phyloP scores from a whole-genome alignment of 2,113 vertebrate genomes.

The Poecile atricapillus region DNA sequence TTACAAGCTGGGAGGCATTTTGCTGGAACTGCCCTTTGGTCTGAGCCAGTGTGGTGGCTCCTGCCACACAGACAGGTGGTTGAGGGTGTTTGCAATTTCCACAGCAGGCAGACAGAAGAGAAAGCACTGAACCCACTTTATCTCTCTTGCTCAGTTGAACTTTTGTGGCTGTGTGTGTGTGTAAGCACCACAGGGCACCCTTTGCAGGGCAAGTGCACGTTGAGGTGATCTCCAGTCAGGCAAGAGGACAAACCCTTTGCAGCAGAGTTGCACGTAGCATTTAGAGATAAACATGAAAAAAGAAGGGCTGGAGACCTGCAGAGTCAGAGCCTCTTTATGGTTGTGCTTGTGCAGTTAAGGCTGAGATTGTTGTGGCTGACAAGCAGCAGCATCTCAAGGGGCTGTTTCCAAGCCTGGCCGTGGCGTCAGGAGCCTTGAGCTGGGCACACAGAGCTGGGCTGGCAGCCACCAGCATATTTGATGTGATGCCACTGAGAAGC shows the following conservation, averaged over 20 bases:
- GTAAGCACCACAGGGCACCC: not conserved
- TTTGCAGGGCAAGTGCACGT: rapidly evolving
- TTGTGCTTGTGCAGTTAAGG: not conserved
- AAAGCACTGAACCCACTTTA: not conserved
- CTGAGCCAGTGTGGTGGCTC: not conserved
- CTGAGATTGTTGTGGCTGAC: not conserved
- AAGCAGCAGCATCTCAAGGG: not conserved
- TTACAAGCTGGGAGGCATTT: not conserved
- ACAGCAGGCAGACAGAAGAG: not conserved
- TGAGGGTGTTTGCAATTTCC: not conserved
- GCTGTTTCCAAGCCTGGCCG: not conserved
- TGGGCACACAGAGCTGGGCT: not conserved
- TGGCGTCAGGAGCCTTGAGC: rapidly evolving
- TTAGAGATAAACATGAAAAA: not conserved
- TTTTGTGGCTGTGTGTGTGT: not conserved
- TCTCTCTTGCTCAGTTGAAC: not conserved
- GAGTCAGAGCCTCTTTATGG: not conserved
- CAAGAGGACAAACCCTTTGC: not conserved
- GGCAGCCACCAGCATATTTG: not conserved
- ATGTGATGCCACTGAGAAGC: not conserved
- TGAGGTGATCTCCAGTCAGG: not conserved
- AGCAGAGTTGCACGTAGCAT: not conserved
- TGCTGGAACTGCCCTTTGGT: not conserved
- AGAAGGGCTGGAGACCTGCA: not conserved
- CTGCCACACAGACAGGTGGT: not conserved